Conservation (phyloP, 2,797 vertebrate genomes). For the Numenius phaeopus region DNA sequence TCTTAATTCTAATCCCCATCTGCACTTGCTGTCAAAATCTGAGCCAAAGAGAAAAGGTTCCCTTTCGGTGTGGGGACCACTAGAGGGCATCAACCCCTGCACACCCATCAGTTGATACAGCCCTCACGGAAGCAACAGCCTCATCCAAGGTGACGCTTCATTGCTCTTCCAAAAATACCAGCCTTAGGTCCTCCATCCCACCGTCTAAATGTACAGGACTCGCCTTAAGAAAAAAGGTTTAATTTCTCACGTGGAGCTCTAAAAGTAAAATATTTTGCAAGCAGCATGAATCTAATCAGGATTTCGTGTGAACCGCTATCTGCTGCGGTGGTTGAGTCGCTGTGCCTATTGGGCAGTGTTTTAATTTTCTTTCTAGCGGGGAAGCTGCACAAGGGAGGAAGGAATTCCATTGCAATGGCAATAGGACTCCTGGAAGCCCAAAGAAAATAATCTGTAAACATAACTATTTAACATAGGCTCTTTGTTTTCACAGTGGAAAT, state of each 20-base stretch:
- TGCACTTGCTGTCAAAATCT: background rate
- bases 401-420: constrained; percentile 40
- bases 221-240: background rate
- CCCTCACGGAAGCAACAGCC: background rate
- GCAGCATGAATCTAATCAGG: constrained; percentile 39
- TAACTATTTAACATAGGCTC: background rate
- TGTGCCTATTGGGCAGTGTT: background rate
- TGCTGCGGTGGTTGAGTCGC: constrained; percentile 17
- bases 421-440: background rate
- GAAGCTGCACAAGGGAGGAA: constrained; percentile 48
- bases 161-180: background rate
- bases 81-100: constrained; percentile 7
- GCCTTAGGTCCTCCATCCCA: background rate
- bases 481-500: constrained; percentile 54
- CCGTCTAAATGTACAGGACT: background rate
- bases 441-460: constrained; percentile 7
- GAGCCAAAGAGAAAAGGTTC: background rate
- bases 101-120: background rate
- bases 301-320: background rate
- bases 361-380: constrained; percentile 46
- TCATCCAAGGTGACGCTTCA: background rate
- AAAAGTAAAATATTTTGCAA: background rate
- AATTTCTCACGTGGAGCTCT: background rate
- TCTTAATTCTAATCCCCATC: background rate
- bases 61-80: background rate